Evolutionary conservation across 2,797 vertebrate species (phyloP), one percentile per base, ranked within the genome.

Genomic region (Lemur catta): DNA sequence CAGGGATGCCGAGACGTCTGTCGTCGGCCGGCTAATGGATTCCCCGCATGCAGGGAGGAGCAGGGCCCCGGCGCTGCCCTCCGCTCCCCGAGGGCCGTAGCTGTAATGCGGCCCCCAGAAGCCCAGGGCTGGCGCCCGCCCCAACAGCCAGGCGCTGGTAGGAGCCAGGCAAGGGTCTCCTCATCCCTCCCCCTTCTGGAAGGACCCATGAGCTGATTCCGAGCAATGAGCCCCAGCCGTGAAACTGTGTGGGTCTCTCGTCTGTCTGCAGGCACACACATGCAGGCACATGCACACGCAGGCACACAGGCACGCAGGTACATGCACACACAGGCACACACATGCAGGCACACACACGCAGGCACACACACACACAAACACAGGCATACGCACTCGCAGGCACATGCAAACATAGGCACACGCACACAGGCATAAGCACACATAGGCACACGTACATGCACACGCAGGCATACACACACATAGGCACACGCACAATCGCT

Each of bases 191-290:
- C 71, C 71, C 50, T 97, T 93, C 98, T 98, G 97, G 98, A 98
- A 99, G 98, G 98, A 99, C 98, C 98, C 98, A 98, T 96, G 98
- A 98, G 98, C 98, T 96, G 98, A 96, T 92, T 97, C 96, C 97
- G 98, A 98, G 98, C 98, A 98, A 98, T 98, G 98, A 98, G 98
- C 98, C 98, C 97, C 98, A 98, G 99, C 97, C 97, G 67, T 94
- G 81, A 94, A 95, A 97, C 97, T 61, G 57, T 46, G 94, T 91
- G 89, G 96, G 24, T 20, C 52, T 28, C n/a, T 9, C 15, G 30
- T 38, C 67, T 28, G 20, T 13, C 18, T 2, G 14, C 38, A 55
- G 13, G 33, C 13, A 26, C 8, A 12, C 0, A 6, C 11, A 65
- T 1, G 13, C 6, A 61, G 22, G 28, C 59, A 30, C 59, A 11